Base-by-base conservation (phyloP, 2,888 invertebrate species). In the Thelaira solivaga region DNA sequence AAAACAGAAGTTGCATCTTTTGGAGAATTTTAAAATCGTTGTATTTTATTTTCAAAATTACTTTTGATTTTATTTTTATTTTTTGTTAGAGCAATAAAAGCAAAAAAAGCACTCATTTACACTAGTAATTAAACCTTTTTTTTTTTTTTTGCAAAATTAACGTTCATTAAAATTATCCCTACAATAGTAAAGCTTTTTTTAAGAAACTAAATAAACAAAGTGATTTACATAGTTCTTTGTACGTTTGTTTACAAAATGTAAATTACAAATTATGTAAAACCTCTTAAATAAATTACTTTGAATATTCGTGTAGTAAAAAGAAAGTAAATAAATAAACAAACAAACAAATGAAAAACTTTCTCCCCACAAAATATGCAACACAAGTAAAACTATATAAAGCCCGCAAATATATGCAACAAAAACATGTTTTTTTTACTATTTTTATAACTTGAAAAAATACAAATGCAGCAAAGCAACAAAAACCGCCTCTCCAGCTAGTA, bases 391-490 rank as follows among this genome's bases (percentile, higher is more conserved):
- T 68, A n/a, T 2, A 68, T 71, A 78, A 78, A 65, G 16, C 74
- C 45, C 61, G 47, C 47, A 78, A 78, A 75, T 71, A 74, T 78
- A 74, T 78, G 78, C 78, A 78, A 69, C 74, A 74, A 24, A 78
- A n/a, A n/a, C n/a, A n/a, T n/a, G n/a, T n/a, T n/a, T n/a, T 74
- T 78, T 71, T 69, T 78, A 65, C 65, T 71, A 71, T 59, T 74
- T 74, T 53, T 71, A 39, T 18, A 45, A 57, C 41, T 49, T 49
- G 18, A 34, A 41, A 29, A 49, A 31, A 36, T 7, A 36, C 2
- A 16, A 34, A 49, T 59, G 69, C 65, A 74, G 65, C 74, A 65
- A 47, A 13, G 45, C 62, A 64, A 16, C 64, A 55, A n/a, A n/a
- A n/a, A 47, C n/a, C 45, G 26, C 1, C 22, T 10, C 1, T n/a